Conservation (phyloP, 1,140 invertebrate species). For the Drosophila arizonae region DNA sequence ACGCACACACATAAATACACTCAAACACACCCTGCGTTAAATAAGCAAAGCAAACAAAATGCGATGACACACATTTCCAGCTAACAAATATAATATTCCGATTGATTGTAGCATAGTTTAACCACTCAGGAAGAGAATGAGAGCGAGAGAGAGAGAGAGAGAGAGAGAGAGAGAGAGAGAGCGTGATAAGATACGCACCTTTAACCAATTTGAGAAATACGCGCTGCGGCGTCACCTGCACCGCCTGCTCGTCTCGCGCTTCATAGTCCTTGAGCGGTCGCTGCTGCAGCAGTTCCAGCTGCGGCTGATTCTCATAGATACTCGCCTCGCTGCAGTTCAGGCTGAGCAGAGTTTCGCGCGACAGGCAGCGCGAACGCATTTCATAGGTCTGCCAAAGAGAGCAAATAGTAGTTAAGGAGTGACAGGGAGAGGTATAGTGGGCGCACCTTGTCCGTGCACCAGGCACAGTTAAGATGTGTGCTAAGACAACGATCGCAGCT, state of each 20-base stretch:
- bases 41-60: slow-evolving; percentile 63
- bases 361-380: slow-evolving; percentile 65
- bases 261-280: slow-evolving; percentile 82
- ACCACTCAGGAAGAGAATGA: background rate
- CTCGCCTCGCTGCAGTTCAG: slow-evolving; percentile 58
- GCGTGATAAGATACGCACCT: slow-evolving; percentile 57
- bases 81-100: background rate
- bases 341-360: slow-evolving; percentile 46
- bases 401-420: background rate
- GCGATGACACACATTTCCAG: slow-evolving; percentile 43
- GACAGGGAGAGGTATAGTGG: background rate
- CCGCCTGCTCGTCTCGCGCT: slow-evolving; percentile 81
- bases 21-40: slow-evolving; percentile 49
- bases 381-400: slow-evolving; percentile 48
- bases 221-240: slow-evolving; percentile 86
- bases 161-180: too few relatives aligned
- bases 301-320: slow-evolving; percentile 72
- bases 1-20: slow-evolving; percentile 23
- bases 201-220: slow-evolving; percentile 84
- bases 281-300: slow-evolving; percentile 62
- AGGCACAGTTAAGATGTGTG: slow-evolving; percentile 71
- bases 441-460: slow-evolving; percentile 83
- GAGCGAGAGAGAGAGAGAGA: too few relatives aligned
- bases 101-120: background rate
- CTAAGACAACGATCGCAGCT: slow-evolving; percentile 80